Conservation (phyloP, 2,113 vertebrate genomes). For the Regulus satrapa region DNA sequence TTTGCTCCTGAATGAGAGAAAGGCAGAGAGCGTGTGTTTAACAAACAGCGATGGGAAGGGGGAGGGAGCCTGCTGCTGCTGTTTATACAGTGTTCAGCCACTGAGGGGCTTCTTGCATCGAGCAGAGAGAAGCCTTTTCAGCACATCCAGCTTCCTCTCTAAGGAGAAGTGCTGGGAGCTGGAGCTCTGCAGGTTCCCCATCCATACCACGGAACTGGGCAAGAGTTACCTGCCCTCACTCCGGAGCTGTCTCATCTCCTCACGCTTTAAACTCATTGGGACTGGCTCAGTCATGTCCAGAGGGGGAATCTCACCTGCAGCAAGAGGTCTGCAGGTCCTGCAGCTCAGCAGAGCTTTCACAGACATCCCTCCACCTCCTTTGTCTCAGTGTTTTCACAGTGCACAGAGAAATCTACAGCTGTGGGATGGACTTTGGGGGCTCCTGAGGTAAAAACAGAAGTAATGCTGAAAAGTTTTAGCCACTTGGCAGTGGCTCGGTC, state of each 20-base stretch:
- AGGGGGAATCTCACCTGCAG: neutral
- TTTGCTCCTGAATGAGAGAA: constrained; percentile 57
- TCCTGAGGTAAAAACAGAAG: neutral
- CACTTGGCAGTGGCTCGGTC: neutral
- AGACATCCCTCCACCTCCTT: neutral
- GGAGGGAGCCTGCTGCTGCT: constrained; percentile 64
- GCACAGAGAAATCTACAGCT: neutral
- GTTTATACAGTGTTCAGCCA: constrained; percentile 66
- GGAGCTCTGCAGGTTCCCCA: neutral
- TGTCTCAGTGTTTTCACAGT: neutral
- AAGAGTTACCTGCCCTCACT: neutral
- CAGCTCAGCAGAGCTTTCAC: neutral
- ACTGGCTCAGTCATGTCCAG: neutral
- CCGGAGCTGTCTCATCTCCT: neutral
- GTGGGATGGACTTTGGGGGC: neutral
- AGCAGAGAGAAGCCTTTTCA: constrained; percentile 41
- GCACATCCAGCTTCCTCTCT: neutral
- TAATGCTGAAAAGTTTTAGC: neutral
- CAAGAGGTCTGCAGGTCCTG: neutral
- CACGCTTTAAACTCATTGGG: neutral
- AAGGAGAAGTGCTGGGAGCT: neutral
- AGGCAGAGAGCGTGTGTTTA: constrained; percentile 60
- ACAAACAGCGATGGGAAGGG: constrained; percentile 63
- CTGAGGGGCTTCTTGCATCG: constrained; percentile 66
- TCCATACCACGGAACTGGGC: neutral